Conservation (phyloP, 2,888 invertebrate species). For the Scaptomyza caliginosa region DNA sequence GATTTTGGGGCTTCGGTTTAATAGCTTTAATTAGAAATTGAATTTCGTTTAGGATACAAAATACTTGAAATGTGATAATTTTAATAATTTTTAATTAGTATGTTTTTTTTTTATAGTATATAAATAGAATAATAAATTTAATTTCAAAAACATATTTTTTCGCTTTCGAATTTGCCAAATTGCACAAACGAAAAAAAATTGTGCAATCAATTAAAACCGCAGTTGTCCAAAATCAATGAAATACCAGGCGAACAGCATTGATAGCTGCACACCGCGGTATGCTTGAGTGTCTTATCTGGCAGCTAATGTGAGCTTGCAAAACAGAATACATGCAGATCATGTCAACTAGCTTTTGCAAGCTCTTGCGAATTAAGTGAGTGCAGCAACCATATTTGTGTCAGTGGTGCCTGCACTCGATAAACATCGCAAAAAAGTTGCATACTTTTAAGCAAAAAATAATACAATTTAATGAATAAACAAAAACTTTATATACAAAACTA, state of each 20-base stretch:
- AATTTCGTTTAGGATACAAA: background rate
- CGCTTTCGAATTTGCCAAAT: too few relatives aligned
- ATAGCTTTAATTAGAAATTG: background rate
- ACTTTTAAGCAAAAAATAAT: background rate
- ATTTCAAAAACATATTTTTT: too few relatives aligned
- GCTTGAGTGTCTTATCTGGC: background rate
- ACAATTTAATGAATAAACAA: background rate
- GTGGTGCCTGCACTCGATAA: background rate
- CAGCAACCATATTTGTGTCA: background rate
- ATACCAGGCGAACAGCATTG: background rate
- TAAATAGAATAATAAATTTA: conserved; percentile 15
- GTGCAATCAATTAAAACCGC: too few relatives aligned
- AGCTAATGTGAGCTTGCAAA: background rate
- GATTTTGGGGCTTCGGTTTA: too few relatives aligned
- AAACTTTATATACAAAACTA: too few relatives aligned
- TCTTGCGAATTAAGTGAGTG: background rate
- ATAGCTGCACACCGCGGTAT: background rate
- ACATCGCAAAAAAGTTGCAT: background rate
- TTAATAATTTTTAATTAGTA: background rate
- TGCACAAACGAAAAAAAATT: too few relatives aligned
- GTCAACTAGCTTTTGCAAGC: background rate
- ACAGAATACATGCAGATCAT: background rate
- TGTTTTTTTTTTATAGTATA: background rate
- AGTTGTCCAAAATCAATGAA: background rate
- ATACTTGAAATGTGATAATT: conserved; percentile 48